Conservation (phyloP, 2,113 vertebrate species). For the Oplegnathus fasciatus region DNA sequence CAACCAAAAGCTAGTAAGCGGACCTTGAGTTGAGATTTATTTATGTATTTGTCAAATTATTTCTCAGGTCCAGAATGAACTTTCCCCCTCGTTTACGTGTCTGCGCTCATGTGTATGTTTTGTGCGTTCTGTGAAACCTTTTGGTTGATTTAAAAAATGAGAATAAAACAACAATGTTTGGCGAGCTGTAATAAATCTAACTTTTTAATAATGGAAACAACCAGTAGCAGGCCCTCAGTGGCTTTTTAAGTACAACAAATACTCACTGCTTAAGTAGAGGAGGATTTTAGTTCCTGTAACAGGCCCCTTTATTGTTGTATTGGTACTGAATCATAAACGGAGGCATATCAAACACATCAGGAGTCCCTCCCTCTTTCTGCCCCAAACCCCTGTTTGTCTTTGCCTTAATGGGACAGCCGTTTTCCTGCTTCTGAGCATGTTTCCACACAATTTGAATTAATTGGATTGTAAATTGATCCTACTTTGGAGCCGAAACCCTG, state of each 20-base stretch:
- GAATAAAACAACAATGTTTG: not conserved
- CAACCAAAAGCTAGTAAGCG: too few relatives aligned
- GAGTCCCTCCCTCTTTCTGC: not conserved
- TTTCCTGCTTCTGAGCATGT: slow-evolving; percentile 54
- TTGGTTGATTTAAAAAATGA: not conserved
- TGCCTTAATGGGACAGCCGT: slow-evolving; percentile 37
- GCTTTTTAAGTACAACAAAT: not conserved
- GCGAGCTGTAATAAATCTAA: not conserved
- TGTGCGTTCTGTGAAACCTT: too few relatives aligned
- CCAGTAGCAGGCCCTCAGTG: not conserved
- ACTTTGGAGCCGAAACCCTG: slow-evolving; percentile 61
- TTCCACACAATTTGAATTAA: slow-evolving; percentile 68
- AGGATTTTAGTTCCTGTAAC: not conserved
- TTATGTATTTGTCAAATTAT: too few relatives aligned
- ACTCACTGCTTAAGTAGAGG: not conserved
- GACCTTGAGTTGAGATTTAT: too few relatives aligned
- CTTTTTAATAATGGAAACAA: too few relatives aligned
- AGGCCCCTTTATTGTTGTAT: not conserved
- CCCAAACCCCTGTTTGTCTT: slow-evolving; percentile 45
- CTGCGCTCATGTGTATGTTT: too few relatives aligned
- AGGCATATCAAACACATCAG: slow-evolving; percentile 35
- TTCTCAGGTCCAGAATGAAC: too few relatives aligned
- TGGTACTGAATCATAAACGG: slow-evolving; percentile 8
- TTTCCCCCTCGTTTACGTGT: too few relatives aligned
- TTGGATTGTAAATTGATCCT: slow-evolving; percentile 74